These are phyloP conservation scores for Lepidurus arcticus DNA, from an alignment of 1,140 invertebrate species.

Conservation along the genomic window DNA sequence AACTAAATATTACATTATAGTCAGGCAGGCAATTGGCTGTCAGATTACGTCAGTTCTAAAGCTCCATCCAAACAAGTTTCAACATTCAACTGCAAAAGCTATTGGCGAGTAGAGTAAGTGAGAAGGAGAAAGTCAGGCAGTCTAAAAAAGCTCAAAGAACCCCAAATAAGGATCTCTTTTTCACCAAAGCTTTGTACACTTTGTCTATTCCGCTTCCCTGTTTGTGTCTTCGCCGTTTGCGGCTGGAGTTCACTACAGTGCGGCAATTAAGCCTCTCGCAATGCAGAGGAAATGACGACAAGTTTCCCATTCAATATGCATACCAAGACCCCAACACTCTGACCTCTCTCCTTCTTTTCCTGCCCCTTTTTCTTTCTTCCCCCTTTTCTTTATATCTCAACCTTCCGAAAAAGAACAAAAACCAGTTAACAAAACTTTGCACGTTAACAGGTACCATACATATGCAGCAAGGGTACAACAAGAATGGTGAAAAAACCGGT, in stretches of 20 bases:
- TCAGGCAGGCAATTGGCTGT: too few species aligned
- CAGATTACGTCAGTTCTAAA: too few species aligned
- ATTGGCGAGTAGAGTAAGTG: too few species aligned
- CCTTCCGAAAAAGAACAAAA: not conserved
- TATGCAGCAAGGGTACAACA: not conserved
- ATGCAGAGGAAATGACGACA: constrained; percentile 21
- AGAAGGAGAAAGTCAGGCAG: too few species aligned
- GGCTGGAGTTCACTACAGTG: not conserved
- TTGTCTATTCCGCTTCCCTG: not conserved
- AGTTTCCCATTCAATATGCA: constrained; percentile 19
- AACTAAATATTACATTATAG: too few species aligned
- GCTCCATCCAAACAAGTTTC: too few species aligned
- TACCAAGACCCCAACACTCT: not conserved
- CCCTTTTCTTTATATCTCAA: not conserved
- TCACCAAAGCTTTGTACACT: not conserved
- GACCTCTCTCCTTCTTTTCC: not conserved
- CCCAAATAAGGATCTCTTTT: too few species aligned
- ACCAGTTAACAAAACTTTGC: not conserved
- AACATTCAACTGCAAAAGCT: too few species aligned
- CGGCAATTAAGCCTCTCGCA: constrained; percentile 17
- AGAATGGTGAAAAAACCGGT: constrained; percentile 1
- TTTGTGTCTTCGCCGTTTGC: not conserved
- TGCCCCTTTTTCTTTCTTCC: not conserved
- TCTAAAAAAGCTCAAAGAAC: too few species aligned
- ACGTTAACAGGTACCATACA: constrained; percentile 7